Evolutionary conservation across 1,140 invertebrate species (phyloP), one percentile per base, ranked within the genome.

Genomic region (Drosophila pectinifera): DNA sequence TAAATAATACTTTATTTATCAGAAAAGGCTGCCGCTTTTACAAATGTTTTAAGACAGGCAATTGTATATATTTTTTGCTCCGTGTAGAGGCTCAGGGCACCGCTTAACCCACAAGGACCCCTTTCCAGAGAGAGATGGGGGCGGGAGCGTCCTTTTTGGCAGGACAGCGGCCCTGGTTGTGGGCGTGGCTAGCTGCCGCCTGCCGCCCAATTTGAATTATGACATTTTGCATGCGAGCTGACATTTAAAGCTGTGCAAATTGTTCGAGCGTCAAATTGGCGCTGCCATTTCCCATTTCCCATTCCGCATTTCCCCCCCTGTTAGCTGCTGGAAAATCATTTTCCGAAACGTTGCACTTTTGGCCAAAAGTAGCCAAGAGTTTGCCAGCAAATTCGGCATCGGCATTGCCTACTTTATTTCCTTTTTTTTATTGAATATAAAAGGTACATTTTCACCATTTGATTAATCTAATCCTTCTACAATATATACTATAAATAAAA

Each of bases 181-280:
- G 38, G 53, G 49, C 34, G 18, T 34, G 48, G 38, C 31, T 14
- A 24, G 34, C 24, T n/a, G n/a, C n/a, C n/a, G n/a, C n/a, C n/a
- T 41, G 39, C 51, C 42, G 43, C 62, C 62, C 65, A 59, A 82
- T 86, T 86, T 88, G 82, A 86, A 79, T 86, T 86, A 88, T 86
- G 82, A 88, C 78, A 88, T 88, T 86, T 82, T 88, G 82, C 83
- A 86, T 79, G 63, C 74, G 75, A 82, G 83, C 62, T 82, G 83
- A 86, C 82, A 86, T 88, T 86, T 88, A 86, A 88, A 88, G 82
- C 83, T 86, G 82, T 86, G 83, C 82, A 88, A 88, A 86, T 86
- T 86, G 82, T 86, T 86, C 83, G 58, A 86, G 82, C 82, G 83
- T 88, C 78, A 86, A 86, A 86, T 86, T 86, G 82, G 79, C 82